Evolutionary conservation across 2,888 invertebrate species (phyloP), one percentile per base, ranked within the genome.

Genomic region (Scotopteryx bipunctaria): DNA sequence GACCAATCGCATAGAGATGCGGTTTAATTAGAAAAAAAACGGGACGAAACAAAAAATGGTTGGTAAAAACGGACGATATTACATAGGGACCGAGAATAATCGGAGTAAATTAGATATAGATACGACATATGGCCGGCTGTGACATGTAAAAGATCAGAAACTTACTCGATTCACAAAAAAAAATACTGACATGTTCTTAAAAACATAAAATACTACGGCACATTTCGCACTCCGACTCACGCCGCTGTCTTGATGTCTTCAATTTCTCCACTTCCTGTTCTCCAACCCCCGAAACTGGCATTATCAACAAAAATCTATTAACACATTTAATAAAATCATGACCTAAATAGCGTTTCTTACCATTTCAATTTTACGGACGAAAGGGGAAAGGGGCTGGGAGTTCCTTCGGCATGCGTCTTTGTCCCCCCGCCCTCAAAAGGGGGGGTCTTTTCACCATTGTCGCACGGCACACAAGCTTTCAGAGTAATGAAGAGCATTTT

Each of bases 401-500:
- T 70, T 83, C 79, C 86, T 82, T 85, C 81, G 75, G 75, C 69
- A 73, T 76, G 79, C 80, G 83, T 83, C 86, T 86, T 86, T 86
- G 85, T 88, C 64, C 71, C 70, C 72, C 69, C 71, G 21, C 50
- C 69, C 71, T 74, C 73, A 35, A 49, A 49, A 45, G 44, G 54
- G 54, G n/a, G 54, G 54, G 44, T 73, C 72, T 63, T 67, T 73
- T 73, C 75, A 66, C 83, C 80, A 89, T 90, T 90, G 90, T 90
- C 84, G 84, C 81, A 84, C 80, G 81, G 86, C 86, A 89, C 84
- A 86, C 86, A 84, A 88, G 91, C 91, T 91, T 90, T 91, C 91
- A 90, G 82, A 84, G 87, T 91, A 91, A 91, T 91, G 91, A 91
- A 91, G 91, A 91, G 90, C 88, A 91, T 91, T 91, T 91, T 91